phyloP scores from a whole-genome alignment of 2,888 invertebrate genomes.

The Amphiduros pacificus region DNA sequence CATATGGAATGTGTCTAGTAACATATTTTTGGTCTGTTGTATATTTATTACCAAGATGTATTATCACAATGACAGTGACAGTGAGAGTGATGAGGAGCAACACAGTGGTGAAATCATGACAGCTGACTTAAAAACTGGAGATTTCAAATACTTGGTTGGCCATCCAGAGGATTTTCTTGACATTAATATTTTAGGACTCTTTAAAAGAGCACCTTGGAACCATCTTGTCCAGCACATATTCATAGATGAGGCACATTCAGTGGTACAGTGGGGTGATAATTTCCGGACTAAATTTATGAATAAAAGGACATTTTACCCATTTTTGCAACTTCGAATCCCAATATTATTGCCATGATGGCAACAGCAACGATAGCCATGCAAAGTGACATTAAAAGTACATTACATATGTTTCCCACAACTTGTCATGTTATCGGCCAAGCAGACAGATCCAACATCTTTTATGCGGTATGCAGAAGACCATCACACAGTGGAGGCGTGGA shows the following conservation, averaged over 20 bases:
- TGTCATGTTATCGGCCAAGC: background rate
- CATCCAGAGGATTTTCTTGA: constrained; percentile 7
- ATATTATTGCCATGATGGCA: background rate
- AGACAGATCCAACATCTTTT: background rate
- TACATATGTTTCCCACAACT: background rate
- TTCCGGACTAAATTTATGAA: constrained; percentile 11
- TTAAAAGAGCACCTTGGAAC: background rate
- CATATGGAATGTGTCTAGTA: no score
- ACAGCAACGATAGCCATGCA: background rate
- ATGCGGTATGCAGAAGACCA: background rate
- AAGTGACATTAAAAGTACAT: background rate
- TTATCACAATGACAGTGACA: no score
- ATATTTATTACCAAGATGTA: no score
- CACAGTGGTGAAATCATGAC: no score
- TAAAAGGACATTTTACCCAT: background rate
- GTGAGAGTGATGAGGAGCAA: no score
- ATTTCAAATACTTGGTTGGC: background rate
- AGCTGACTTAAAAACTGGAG: background rate
- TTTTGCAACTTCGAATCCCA: background rate
- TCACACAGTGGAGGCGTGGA: background rate
- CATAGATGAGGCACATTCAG: constrained; percentile 18
- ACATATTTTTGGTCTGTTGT: no score
- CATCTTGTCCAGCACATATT: background rate
- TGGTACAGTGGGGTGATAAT: constrained; percentile 18
- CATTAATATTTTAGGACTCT: background rate